Evolutionary conservation across 1,140 invertebrate species (phyloP), one percentile per base, ranked within the genome.

Genomic region (Apolygus lucorum): DNA sequence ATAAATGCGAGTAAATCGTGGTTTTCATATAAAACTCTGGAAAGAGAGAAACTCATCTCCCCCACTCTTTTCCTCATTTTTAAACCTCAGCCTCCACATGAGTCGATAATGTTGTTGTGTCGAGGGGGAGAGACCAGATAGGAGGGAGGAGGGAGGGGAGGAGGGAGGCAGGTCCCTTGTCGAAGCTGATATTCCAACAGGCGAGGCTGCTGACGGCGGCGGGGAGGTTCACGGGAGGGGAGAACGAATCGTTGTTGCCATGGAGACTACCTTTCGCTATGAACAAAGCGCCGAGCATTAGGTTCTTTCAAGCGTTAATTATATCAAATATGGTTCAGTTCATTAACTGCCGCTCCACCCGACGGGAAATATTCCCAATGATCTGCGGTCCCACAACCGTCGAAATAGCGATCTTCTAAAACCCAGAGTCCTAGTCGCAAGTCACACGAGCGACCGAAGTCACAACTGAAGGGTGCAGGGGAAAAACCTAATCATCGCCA

Each of bases 71-170:
- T 42, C 17, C 34, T 42, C 34, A 42, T 59, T 59, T 59, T 59
- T 24, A 59, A 59, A 59, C 54, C 54, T 59, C 54, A 59, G 22
- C 54, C 54, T 21, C 54, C 54, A 59, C 54, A 59, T 59, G 54
- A 59, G 54, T 59, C 54, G 54, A 59, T 59, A 59, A 59, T 59
- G 54, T 59, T 59, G 54, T 59, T 59, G 54, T 59, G 54, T 59
- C 22, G 54, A 17, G 34, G 34, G 34, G 34, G 17, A 42, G 17
- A 42, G 4, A 17, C 34, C 4, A 17, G 34, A 17, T 17, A 8
- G 34, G 17, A 42, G 34, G 54, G 54, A 11, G 22, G 22, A 4
- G 11, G 13, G 11, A 21, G 54, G 4, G 11, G 22, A 21, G 54
- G 22, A 22, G 22, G 54, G 11, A 4, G 11, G 8, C 11, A 59